Conservation (phyloP, 2,888 invertebrate genomes). For the Eudasyphora cyanicolor region DNA sequence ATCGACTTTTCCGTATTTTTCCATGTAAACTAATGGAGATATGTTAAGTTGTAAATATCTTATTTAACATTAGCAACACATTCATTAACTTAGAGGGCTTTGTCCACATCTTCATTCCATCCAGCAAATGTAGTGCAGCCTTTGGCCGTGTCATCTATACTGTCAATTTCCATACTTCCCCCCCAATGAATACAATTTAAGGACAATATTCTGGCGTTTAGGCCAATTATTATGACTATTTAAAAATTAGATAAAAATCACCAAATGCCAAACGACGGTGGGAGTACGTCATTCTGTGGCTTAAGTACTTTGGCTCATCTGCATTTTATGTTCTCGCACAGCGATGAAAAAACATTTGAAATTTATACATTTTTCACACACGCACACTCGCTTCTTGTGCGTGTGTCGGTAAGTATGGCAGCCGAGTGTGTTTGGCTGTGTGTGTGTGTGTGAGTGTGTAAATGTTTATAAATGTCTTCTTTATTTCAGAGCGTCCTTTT, state of each 20-base stretch:
- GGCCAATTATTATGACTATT: slow-evolving; percentile 38
- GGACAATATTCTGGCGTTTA: slow-evolving; percentile 16
- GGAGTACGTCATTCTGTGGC: slow-evolving; percentile 19
- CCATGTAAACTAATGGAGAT: no score
- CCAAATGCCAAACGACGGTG: neutral
- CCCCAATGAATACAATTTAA: neutral
- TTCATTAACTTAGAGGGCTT: no score
- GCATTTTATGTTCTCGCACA: slow-evolving; percentile 75
- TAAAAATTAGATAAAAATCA: slow-evolving; percentile 32
- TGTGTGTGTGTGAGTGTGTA: neutral
- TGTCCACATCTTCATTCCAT: no score
- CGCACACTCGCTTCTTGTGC: neutral
- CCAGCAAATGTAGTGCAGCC: no score
- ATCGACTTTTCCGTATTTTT: no score
- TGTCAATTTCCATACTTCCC: neutral
- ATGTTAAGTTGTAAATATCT: no score
- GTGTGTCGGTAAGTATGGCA: neutral
- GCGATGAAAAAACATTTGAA: slow-evolving; percentile 10
- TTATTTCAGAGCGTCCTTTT: slow-evolving; percentile 50
- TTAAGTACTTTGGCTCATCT: slow-evolving; percentile 74
- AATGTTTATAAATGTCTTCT: slow-evolving; percentile 26
- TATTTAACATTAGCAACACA: no score
- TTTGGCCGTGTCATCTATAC: neutral
- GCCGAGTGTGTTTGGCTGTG: slow-evolving; percentile 4
- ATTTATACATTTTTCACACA: slow-evolving; percentile 19